phyloP scores from a whole-genome alignment of 2,797 vertebrate species.

The Phaenicophaeus curvirostris region DNA sequence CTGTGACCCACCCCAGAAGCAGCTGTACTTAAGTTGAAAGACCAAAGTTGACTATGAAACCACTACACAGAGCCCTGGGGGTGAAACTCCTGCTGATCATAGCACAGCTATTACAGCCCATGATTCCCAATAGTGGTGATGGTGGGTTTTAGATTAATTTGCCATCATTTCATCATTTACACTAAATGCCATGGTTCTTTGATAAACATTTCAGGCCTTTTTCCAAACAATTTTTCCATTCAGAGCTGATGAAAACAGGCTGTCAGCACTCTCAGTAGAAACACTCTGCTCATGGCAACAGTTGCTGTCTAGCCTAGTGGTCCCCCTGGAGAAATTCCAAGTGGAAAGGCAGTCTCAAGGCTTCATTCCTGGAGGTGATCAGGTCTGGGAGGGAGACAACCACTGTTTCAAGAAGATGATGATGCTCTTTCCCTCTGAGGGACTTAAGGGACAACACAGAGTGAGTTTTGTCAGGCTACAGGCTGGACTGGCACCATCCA shows the following conservation, averaged over 20 bases:
- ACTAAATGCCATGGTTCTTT: constrained; percentile 33
- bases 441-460: background rate
- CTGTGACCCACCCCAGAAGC: background rate
- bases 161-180: constrained; percentile 52
- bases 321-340: constrained; percentile 58
- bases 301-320: constrained; percentile 42
- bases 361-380: background rate
- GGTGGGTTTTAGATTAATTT: constrained; percentile 45
- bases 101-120: background rate
- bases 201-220: constrained; percentile 70
- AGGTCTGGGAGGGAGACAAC: background rate
- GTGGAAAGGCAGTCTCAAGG: background rate
- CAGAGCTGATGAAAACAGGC: constrained; percentile 58
- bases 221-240: constrained; percentile 67
- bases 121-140: background rate
- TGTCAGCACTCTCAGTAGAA: constrained; percentile 42
- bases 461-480: background rate
- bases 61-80: background rate
- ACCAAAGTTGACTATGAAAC: background rate
- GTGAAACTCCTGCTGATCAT: background rate
- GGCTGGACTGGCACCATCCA: background rate
- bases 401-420: background rate
- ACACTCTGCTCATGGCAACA: constrained; percentile 30
- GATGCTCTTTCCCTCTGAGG: background rate
- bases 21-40: background rate